These are phyloP conservation scores for Drosophila buzzatii DNA, from an alignment of 2,888 invertebrate genomes.

Conservation along the genomic window DNA sequence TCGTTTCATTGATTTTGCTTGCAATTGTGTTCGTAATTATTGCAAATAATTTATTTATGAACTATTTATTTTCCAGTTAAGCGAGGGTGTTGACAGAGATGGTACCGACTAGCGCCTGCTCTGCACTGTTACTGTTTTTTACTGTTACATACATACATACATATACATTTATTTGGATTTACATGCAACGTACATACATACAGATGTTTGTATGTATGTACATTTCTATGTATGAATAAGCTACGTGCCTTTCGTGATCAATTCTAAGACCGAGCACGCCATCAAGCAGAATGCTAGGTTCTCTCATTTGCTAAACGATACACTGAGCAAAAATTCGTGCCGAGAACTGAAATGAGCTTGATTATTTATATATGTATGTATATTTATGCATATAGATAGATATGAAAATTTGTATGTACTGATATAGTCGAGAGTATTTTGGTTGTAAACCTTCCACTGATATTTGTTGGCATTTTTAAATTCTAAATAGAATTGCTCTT, in stretches of 20 bases:
- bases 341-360: neutral
- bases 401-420: too few species aligned
- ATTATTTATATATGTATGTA: neutral
- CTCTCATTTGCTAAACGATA: neutral
- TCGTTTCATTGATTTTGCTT: conserved; percentile 18
- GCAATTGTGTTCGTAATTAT: conserved; percentile 56
- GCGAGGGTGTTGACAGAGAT: conserved; percentile 5
- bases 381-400: neutral
- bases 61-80: conserved; percentile 63
- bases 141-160: too few species aligned
- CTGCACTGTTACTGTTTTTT: neutral
- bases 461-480: neutral
- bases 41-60: conserved; percentile 70
- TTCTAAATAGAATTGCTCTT: neutral
- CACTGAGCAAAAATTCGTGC: neutral
- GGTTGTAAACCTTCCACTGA: neutral
- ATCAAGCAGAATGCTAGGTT: neutral
- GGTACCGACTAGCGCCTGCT: conserved; percentile 19
- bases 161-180: neutral
- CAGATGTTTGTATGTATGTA: too few species aligned
- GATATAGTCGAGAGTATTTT: neutral
- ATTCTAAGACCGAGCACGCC: conserved; percentile 1
- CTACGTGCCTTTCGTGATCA: conserved; percentile 8
- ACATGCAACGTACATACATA: neutral
- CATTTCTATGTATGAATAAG: neutral